Evolutionary conservation across 2,797 vertebrate genomes (phyloP), one percentile per base, ranked within the genome.

Genomic region (Notamacropus eugenii): DNA sequence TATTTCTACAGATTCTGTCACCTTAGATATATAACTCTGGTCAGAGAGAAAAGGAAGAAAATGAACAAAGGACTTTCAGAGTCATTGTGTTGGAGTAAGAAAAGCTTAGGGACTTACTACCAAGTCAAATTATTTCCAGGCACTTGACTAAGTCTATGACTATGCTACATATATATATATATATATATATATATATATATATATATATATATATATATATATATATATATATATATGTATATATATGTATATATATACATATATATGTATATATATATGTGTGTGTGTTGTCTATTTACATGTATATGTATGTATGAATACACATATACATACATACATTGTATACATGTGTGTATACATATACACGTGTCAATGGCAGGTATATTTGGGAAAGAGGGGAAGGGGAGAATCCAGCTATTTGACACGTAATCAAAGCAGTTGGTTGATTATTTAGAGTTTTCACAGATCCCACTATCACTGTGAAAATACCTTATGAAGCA

Each of bases 1-100:
- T 95, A 95, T 95, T 96, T 96, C 90, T 90, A 96, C 96, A 92
- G 91, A 6, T 96, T 56, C 95, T 93, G 74, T 96, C 94, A 91
- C 93, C 95, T 96, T 96, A 97, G 94, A 93, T 95, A 90, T 93
- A 96, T 93, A 97, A 93, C 62, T 74, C 90, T 57, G 34, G 16
- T 55, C 34, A 31, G 95, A 96, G 40, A 95, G 58, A 97, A 95
- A 97, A 94, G 55, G 6, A 93, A 92, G 28, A 82, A 19, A 46
- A 34, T 57, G 54, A 92, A 95, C 90, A 31, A 90, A 24, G 9
- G 62, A 50, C 55, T 90, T 95, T 94, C 94, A 27, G 91, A 94
- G 27, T 16, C 55, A 93, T 31, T 96, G 90, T 96, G 67, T 11
- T 92, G 29, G 34, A 91, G 0, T n/a, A n/a, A 31, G 90, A 62